Base-by-base conservation (phyloP, 1,140 invertebrate genomes). In the Oedothorax gibbosus region DNA sequence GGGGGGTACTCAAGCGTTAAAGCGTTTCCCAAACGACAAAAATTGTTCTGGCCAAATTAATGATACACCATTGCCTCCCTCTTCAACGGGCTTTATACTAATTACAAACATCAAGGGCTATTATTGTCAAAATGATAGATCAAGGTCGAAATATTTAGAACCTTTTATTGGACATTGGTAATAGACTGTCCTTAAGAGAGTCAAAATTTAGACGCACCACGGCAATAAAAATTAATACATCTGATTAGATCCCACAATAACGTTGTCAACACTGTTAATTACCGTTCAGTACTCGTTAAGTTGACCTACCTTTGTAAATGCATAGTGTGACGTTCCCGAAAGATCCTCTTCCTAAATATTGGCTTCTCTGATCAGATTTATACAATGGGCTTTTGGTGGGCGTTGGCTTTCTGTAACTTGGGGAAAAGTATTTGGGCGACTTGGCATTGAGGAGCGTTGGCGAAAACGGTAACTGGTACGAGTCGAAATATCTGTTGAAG, bases 311-410 rank as follows among this genome's bases (percentile, higher is more conserved):
- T 84, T 84, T 84, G 57, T 84, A 84, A 54, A 53, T 11, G 15
- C 71, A 84, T 0, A 84, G 51, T 7, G 71, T 66, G 57, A 84
- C 81, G 20, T 84, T 84, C 20, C 81, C 81, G 20, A 84, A 84
- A 0, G 81, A 84, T 2, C 81, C 81, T 76, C 81, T 69, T 18
- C 81, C 81, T 0, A 84, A 18, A 15, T 66, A 84, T 15, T n/a
- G 35, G 2, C 53, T 64, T 75, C 57, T 54, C 7, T 62, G 18
- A 66, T 84, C 53, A 7, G 50, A 21, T 9, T 11, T 66, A 20
- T 84, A 84, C 15, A 84, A 21, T 9, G 81, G 81, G 54, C 71
- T 84, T 21, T 50, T 65, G 0, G 49, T 56, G 15, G 81, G 81
- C 4, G 71, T 75, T 12, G 72, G 71, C 20, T 66, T 18, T 35